Evolutionary conservation across 1,140 invertebrate species (phyloP).

Genomic region (Drosophila kohkoa): DNA sequence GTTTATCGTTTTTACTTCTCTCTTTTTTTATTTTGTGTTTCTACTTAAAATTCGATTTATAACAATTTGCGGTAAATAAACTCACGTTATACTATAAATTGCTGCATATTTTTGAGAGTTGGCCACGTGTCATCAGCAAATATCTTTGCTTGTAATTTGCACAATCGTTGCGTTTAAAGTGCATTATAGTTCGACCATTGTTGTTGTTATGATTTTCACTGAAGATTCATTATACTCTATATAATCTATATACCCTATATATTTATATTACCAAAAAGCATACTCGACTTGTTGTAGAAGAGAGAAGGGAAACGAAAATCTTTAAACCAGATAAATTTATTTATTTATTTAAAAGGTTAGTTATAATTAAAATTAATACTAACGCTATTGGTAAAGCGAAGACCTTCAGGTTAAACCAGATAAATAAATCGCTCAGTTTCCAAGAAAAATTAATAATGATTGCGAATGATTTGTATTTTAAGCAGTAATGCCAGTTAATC

Average conservation of each 20-base stretch:
- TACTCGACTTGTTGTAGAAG: no score
- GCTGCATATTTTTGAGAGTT: slow-evolving; percentile 49
- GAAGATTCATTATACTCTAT: slow-evolving; percentile 28
- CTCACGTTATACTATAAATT: slow-evolving; percentile 68
- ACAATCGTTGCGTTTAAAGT: slow-evolving; percentile 52
- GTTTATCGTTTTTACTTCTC: neutral
- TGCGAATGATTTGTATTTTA: no score
- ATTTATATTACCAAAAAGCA: no score
- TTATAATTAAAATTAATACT: no score
- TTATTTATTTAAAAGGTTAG: no score
- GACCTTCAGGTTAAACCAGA: no score
- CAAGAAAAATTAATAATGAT: no score
- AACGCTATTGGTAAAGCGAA: no score
- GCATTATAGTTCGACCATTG: slow-evolving; percentile 38
- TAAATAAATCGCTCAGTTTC: no score
- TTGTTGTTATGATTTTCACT: slow-evolving; percentile 15
- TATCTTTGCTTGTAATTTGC: slow-evolving; percentile 46
- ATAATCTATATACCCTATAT: neutral
- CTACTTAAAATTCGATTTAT: slow-evolving; percentile 78
- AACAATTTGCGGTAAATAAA: slow-evolving; percentile 78
- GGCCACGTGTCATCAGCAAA: slow-evolving; percentile 36
- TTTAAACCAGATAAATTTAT: no score
- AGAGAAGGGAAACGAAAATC: no score
- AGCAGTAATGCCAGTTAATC: no score
- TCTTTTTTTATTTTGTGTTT: neutral